A percentile compares a stretch with the other conserved stretches of the same genome.
Conservation (phyloP, 2,888 invertebrate species). For the Tribolium freemani region DNA sequence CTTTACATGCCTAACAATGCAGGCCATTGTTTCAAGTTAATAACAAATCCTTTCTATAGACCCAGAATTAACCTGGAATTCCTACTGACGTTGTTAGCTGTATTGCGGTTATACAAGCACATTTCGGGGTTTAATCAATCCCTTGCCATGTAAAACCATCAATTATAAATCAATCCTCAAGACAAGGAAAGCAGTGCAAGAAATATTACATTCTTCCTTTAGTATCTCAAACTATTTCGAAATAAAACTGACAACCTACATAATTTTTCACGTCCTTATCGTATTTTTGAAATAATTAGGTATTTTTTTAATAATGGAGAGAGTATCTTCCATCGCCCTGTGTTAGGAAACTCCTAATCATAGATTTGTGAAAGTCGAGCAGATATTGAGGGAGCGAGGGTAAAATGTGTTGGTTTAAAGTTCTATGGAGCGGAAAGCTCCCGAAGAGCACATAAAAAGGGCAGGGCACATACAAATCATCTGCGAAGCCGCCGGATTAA, state of each 20-base stretch:
- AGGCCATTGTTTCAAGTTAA: conserved; percentile 44
- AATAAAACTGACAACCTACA: no score
- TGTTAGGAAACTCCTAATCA: neutral
- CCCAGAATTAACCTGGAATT: conserved; percentile 42
- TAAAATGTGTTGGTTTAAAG: conserved; percentile 60
- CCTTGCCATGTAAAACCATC: neutral
- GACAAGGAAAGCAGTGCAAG: neutral
- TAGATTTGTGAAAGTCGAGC: neutral
- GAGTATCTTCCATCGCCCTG: no score
- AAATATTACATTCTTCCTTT: no score
- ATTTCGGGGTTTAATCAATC: conserved; percentile 38
- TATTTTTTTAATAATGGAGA: neutral
- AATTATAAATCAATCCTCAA: conserved; percentile 15
- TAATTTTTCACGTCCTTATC: no score
- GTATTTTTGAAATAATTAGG: no score
- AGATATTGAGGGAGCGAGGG: conserved; percentile 32
- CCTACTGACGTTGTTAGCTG: conserved; percentile 38
- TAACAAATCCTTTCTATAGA: conserved; percentile 43
- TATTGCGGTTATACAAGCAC: conserved; percentile 36
- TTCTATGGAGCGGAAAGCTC: conserved; percentile 60
- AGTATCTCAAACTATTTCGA: no score
- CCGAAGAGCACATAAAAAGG: conserved; percentile 59
- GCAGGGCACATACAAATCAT: conserved; percentile 61
- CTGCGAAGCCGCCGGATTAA: conserved; percentile 58
- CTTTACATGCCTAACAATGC: conserved; percentile 26